Base-by-base conservation (phyloP, 1,140 invertebrate genomes). In the Sipha flava region DNA sequence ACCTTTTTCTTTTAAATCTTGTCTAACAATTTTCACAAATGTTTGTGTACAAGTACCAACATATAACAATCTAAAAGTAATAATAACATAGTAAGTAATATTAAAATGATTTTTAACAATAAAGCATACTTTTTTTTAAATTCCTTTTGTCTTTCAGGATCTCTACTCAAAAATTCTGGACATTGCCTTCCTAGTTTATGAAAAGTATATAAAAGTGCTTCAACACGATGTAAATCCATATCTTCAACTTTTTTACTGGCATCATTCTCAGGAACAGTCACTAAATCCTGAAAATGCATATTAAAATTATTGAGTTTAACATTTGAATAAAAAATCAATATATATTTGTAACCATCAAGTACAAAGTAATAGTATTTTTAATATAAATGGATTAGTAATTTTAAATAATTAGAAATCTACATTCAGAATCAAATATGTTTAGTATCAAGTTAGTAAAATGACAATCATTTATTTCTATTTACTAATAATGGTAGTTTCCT, bases 31-130 rank as follows among this genome's bases (percentile, higher is more conserved):
- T 84, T 95, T 96, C 66, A 95, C 94, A 83, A 96, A 96, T 40
- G 93, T 94, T 88, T 97, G 95, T 82, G 94, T 94, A 18, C 95
- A 92, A 80, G 95, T 88, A 0, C 95, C 95, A 85, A 98, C 93
- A 87, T 96, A 98, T 85, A 97, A 95, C 64, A 98, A 87, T 82
- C 90, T 89, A 83, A 49, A 84, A 84, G 70, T 34, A n/a, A 77
- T 16, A 26, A 64, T n/a, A 43, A 43, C 14, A 43, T 43, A 43
- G 14, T 59, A 40, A 40, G 6, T 23, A 2, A 43, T 43, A 23
- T 23, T 40, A 64, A 45, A 57, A 43, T 49, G 3, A 21, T 29
- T 26, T 47, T 21, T 70, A 70, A 62, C 7, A 16, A n/a, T 31
- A 7, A 52, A 70, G 34, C 9, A 26, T 80, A 89, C 88, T 94